A percentile compares a stretch with the other conserved stretches of the same genome.
Conservation (phyloP, 2,113 vertebrate genomes). For the Furnarius figulus region DNA sequence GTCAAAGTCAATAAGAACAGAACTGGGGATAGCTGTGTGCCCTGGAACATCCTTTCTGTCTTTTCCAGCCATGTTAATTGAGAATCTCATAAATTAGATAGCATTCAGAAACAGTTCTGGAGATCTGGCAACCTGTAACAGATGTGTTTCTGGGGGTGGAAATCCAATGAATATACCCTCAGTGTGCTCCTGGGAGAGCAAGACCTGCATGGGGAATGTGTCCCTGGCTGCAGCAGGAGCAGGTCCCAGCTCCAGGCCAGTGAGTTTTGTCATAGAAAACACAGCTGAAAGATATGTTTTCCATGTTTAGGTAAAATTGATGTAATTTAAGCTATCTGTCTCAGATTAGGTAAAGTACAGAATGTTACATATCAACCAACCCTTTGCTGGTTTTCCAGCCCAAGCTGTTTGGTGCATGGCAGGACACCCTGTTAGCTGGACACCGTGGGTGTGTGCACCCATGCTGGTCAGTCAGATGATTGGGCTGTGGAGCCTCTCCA, state of each 20-base stretch:
- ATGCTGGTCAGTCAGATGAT: rapidly evolving
- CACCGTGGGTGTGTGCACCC: not conserved
- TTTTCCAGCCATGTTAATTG: not conserved
- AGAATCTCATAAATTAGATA: not conserved
- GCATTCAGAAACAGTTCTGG: not conserved
- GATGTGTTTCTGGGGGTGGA: not conserved
- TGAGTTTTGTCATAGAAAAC: not conserved
- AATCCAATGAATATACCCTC: not conserved
- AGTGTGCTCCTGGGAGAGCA: rapidly evolving
- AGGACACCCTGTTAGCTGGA: not conserved
- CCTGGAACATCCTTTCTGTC: not conserved
- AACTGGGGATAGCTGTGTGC: not conserved
- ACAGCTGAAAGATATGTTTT: not conserved
- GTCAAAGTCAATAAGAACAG: not conserved
- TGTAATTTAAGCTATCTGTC: not conserved
- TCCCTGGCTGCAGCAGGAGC: not conserved
- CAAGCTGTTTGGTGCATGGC: not conserved
- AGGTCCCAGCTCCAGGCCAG: not conserved
- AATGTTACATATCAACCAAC: not conserved
- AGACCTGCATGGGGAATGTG: not conserved
- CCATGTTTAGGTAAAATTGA: not conserved
- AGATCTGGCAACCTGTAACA: not conserved
- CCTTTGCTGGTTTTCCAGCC: not conserved
- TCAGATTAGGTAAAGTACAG: not conserved
- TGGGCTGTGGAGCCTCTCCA: not conserved